Evolutionary conservation across 2,113 vertebrate species (phyloP), one percentile per base, ranked within the genome.

Genomic region (Ammospiza caudacuta): DNA sequence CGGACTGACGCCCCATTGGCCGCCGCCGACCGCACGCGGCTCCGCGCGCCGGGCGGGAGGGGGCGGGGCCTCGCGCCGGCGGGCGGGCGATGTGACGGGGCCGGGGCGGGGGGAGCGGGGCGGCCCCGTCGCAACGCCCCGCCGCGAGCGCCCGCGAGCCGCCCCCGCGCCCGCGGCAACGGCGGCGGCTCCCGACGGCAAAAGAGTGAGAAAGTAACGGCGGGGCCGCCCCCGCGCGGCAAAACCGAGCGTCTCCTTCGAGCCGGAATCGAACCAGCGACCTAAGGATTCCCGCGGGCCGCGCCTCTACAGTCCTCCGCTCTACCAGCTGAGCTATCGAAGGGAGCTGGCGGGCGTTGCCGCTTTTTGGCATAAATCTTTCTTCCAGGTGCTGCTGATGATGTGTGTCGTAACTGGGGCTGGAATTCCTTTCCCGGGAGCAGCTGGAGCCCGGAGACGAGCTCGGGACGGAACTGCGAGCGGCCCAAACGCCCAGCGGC

Each of bases 281-380:
- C 98, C 98, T 99, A 99, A 99, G 99, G 99, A 99, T 99, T 7
- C 0, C 98, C 8, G 39, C 47, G 1, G 1, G 43, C 51, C 25
- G 41, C 18, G 37, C 68, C 52, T 39, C 98, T 99, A 99, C 99
- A 99, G 99, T 99, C 98, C 98, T 99, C 99, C 98, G 98, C 99
- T 99, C 99, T 99, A 98, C 99, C 98, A 98, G 98, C 98, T 99
- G 98, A 98, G 99, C 98, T 99, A 99, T 99, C 98, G 98, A 99
- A 93, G 91, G 84, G 83, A 84, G 51, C 57, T 58, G 57, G 0
- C 2, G 0, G 4, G 35, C 7, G 35, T 7, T 35, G 35, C 35
- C 2, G 0, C 21, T 54, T 4, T 9, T 4, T 0, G 1, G 0
- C 0, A 27, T 3, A 88, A 62, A 84, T 1, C 8, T n/a, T 57